These are phyloP conservation scores for Pantherophis vulpinus DNA, from an alignment of 2,797 vertebrate genomes.

Conservation along the genomic window DNA sequence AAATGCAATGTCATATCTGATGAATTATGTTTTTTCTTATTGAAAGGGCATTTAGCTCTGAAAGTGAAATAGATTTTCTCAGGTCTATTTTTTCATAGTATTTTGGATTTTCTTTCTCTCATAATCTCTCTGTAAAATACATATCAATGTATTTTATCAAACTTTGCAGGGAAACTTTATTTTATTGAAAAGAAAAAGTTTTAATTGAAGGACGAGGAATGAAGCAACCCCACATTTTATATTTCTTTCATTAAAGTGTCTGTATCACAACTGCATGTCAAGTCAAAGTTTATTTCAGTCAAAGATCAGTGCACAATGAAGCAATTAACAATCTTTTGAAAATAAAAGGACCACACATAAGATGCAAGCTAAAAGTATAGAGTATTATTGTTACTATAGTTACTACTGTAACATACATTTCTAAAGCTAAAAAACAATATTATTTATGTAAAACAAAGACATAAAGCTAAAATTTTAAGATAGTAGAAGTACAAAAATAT, in stretches of 20 bases:
- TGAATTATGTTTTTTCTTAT: conserved; percentile 75
- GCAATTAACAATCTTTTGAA: background rate
- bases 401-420: background rate
- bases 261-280: background rate
- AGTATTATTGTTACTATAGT: background rate
- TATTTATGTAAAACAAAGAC: background rate
- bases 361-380: background rate
- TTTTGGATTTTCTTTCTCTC: conserved; percentile 72
- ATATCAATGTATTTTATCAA: conserved; percentile 51
- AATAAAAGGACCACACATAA: background rate
- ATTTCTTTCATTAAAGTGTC: conserved; percentile 31
- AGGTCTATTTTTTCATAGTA: conserved; percentile 68
- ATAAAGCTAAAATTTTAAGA: background rate
- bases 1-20: conserved; percentile 72
- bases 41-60: conserved; percentile 69
- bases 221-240: conserved; percentile 25
- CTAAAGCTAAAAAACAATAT: background rate
- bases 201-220: conserved; percentile 51
- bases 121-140: conserved; percentile 58
- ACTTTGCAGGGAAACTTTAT: conserved; percentile 34
- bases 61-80: conserved; percentile 70
- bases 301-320: background rate
- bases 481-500: background rate
- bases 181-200: conserved; percentile 49
- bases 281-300: background rate